Evolutionary conservation across 1,140 invertebrate genomes (phyloP), one percentile per base, ranked within the genome.

Genomic region (Drosophila obscura): DNA sequence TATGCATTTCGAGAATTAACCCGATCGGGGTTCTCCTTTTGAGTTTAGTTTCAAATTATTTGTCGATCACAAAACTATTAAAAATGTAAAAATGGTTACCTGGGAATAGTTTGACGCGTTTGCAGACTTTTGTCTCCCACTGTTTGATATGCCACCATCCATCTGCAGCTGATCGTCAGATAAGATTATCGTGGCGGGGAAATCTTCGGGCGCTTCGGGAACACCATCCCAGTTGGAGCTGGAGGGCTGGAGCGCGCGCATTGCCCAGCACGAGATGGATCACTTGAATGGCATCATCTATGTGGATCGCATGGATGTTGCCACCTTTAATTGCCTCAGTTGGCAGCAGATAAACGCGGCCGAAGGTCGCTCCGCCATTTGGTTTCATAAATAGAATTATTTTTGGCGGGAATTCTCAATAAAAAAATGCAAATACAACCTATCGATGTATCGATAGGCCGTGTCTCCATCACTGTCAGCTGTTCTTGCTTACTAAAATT

Each of bases 181-280:
- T 74, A 65, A 74, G 48, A 26, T 11, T 63, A 53, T 73, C 68
- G 68, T 13, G 11, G 9, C 0, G 11, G 5, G 5, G 8, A 43
- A 35, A 53, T 49, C 46, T 43, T n/a, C 11, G 4, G 51, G n/a
- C 8, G 22, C 6, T n/a, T n/a, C n/a, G 51, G 95, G 94, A 4
- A 91, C 94, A 45, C 69, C 92, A 46, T 87, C 93, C 48, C 90
- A 91, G n/a, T 91, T 94, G 71, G 80, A 92, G 16, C 94, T 93
- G 11, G 92, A 92, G 51, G 95, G 95, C 22, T 96, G 95, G 95
- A 76, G 93, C 49, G 95, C 96, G 1, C 93, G 96, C 79, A 95
- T 97, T 75, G 93, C 94, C 2, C 96, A 96, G 79, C 96, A 97
- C 92, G 96, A 97, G 92, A 93, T 96, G 89, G 96, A 96, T 88